These are phyloP conservation scores for Didymodactylos carnosus DNA, from an alignment of 2,888 invertebrate genomes.

Conservation along the genomic window DNA sequence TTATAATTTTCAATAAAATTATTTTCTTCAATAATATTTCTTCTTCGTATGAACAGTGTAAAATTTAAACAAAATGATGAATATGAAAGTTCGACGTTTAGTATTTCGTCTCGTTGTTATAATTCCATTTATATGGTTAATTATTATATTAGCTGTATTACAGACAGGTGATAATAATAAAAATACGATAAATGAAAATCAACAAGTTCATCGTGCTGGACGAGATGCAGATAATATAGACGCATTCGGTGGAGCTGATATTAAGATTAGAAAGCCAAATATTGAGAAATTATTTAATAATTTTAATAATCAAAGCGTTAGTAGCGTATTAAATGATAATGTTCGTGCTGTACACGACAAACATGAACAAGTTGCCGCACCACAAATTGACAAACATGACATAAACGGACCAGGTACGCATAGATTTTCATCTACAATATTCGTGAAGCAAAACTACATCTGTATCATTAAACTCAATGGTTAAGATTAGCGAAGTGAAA, in stretches of 20 bases:
- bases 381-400: neutral
- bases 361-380: neutral
- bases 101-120: neutral
- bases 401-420: neutral
- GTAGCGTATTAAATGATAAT: too few relatives aligned
- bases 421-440: too few relatives aligned
- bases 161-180: too few relatives aligned
- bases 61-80: neutral
- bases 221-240: neutral
- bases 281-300: neutral
- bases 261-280: neutral
- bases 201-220: neutral
- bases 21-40: neutral
- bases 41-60: neutral
- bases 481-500: too few relatives aligned
- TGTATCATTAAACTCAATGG: too few relatives aligned
- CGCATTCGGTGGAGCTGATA: neutral
- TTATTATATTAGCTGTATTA: neutral
- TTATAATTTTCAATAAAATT: neutral
- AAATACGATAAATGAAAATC: too few relatives aligned
- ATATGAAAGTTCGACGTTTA: neutral
- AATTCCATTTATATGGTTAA: neutral
- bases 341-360: neutral
- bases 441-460: too few relatives aligned
- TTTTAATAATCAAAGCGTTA: too few relatives aligned